Evolutionary conservation across 2,113 vertebrate genomes (phyloP), one percentile per base, ranked within the genome.

Genomic region (Empidonax alnorum): DNA sequence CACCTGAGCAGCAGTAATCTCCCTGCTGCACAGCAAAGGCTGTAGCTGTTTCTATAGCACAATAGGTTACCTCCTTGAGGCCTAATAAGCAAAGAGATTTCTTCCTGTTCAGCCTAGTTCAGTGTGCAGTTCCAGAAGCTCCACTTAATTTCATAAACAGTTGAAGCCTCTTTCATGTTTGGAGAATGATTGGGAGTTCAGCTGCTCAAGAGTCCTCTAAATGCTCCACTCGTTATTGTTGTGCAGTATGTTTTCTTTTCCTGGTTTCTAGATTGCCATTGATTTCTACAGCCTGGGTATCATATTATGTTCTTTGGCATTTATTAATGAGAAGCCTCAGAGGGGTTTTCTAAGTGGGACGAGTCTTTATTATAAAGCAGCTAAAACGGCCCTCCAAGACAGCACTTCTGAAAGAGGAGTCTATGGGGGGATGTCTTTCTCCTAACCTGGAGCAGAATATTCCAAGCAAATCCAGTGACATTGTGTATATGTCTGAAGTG

Each of bases 41-140:
- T 62, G 9, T 42, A 83, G 61, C 63, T 42, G 37, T 73, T 91
- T 87, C 78, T 77, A 72, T 85, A 88, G 55, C 41, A 92, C 68
- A 89, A 63, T 46, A 77, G 73, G 42, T 94, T 82, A 71, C 53
- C 39, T 96, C 59, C 80, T 90, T 61, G 63, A 88, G 67, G 55
- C 35, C 88, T 94, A 88, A 69, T 63, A 90, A 86, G 72, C 71
- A 83, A 81, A 95, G 75, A 92, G 42, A 30, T 93, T 90, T 91
- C 81, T 87, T 96, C 86, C 86, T 63, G 33, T 77, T 96, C 79
- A 89, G 33, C 61, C n/a, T 62, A 77, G 55, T 66, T 92, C 75
- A 88, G 41, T 58, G 28, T 81, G 53, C 67, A 66, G 42, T 78
- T 94, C 72, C 89, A 92, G 91, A 92, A 94, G 89, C 35, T 84